Conservation (phyloP, 2,888 invertebrate species). For the Pyrrhosoma nymphula region DNA sequence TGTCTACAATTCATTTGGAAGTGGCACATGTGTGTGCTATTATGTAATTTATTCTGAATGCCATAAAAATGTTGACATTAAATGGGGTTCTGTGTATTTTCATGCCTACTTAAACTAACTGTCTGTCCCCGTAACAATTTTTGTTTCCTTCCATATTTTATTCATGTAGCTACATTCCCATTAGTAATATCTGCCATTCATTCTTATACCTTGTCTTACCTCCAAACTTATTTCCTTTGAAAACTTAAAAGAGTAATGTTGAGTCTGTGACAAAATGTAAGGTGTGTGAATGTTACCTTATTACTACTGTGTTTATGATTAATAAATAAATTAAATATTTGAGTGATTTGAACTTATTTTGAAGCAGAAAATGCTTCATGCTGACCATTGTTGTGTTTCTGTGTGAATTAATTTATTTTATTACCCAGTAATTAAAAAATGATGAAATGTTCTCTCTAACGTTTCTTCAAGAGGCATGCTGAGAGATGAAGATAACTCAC, state of each 20-base stretch:
- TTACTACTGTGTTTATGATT: slow-evolving; percentile 52
- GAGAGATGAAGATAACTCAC: background rate
- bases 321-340: slow-evolving; percentile 58
- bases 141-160: slow-evolving; percentile 17
- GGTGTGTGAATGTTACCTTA: slow-evolving; percentile 46
- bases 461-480: background rate
- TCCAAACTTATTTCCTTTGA: background rate
- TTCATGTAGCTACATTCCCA: background rate
- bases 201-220: background rate
- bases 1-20: slow-evolving; percentile 37
- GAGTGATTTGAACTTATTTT: slow-evolving; percentile 56
- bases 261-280: slow-evolving; percentile 42
- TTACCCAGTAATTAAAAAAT: background rate
- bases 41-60: slow-evolving; percentile 29
- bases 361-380: slow-evolving; percentile 46
- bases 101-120: background rate
- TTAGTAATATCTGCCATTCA: slow-evolving; percentile 9
- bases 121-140: background rate
- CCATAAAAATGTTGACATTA: slow-evolving; percentile 29
- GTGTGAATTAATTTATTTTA: slow-evolving; percentile 33
- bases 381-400: slow-evolving; percentile 47
- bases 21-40: slow-evolving; percentile 26
- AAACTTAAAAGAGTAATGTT: slow-evolving; percentile 35
- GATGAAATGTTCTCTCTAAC: background rate
- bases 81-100: slow-evolving; percentile 4